Evolutionary conservation across 2,797 vertebrate species (phyloP).

Genomic region (Scolopax rusticola): DNA sequence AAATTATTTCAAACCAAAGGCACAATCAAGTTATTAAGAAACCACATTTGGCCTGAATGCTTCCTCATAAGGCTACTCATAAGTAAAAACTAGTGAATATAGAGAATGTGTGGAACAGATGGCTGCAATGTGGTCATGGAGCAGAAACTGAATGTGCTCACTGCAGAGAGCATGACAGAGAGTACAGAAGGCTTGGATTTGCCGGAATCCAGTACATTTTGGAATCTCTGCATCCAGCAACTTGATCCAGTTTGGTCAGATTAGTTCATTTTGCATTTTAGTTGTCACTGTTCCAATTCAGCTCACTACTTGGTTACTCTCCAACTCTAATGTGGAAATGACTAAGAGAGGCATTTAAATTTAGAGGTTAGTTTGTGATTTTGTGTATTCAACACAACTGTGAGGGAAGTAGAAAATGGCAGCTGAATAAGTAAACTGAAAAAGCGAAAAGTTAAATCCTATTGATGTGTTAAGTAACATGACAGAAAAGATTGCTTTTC

Average conservation of each 20-base stretch:
- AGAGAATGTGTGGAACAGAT: neutral
- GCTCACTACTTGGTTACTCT: neutral
- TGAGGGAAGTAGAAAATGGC: neutral
- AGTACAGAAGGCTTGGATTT: neutral
- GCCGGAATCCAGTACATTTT: neutral
- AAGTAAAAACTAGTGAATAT: neutral
- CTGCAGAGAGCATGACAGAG: neutral
- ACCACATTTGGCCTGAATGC: neutral
- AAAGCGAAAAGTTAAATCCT: neutral
- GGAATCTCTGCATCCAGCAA: neutral
- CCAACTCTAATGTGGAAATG: neutral
- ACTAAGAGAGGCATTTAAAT: neutral
- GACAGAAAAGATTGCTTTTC: neutral
- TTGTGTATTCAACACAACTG: neutral
- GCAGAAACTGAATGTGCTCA: rapidly evolving
- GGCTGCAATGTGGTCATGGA: neutral
- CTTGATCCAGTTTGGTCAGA: neutral
- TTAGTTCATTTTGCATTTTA: neutral
- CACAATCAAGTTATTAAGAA: neutral
- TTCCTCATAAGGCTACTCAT: neutral
- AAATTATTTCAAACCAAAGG: neutral
- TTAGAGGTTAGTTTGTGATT: neutral
- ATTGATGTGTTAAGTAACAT: neutral
- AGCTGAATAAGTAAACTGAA: neutral
- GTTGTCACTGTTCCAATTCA: neutral